Percentiles rank a stretch among this genome's conserved stretches.
phyloP scores from a whole-genome alignment of 2,888 invertebrate species.

The Omphaloscelis lunosa region DNA sequence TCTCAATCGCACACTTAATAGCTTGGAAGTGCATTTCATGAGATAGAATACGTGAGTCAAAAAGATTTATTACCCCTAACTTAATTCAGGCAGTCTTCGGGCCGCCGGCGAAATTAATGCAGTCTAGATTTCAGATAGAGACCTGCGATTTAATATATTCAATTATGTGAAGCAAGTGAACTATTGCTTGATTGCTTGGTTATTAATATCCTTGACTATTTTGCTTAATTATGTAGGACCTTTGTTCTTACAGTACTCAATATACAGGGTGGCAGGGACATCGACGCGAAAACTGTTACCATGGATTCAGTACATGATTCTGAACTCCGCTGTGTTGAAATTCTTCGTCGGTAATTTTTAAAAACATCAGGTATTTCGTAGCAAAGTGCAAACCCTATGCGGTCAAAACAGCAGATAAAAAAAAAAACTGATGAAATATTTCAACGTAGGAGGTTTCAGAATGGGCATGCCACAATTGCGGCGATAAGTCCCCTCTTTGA shows the following conservation, averaged over 20 bases:
- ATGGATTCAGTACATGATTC: too few relatives aligned
- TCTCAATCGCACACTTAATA: constrained; percentile 74
- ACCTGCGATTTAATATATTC: constrained; percentile 60
- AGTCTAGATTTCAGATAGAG: constrained; percentile 69
- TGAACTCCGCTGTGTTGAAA: too few relatives aligned
- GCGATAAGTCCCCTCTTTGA: too few relatives aligned
- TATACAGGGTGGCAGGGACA: too few relatives aligned
- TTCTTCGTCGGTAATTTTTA: too few relatives aligned
- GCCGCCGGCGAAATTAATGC: constrained; percentile 76
- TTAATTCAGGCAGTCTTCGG: constrained; percentile 78
- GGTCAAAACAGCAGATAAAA: too few relatives aligned
- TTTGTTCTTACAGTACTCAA: background rate
- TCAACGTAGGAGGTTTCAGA: too few relatives aligned
- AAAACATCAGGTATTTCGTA: too few relatives aligned
- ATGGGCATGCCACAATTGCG: too few relatives aligned
- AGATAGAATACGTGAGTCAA: constrained; percentile 81
- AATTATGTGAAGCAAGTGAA: constrained; percentile 58
- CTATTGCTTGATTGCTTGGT: constrained; percentile 51
- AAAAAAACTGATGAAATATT: too few relatives aligned
- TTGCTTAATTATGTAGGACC: background rate
- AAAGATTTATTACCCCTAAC: constrained; percentile 79
- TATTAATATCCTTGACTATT: constrained; percentile 39
- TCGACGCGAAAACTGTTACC: too few relatives aligned
- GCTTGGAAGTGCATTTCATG: constrained; percentile 78
- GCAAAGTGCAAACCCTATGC: too few relatives aligned